phyloP scores from a whole-genome alignment of 2,888 invertebrate genomes.

The Drosophila neutralis region DNA sequence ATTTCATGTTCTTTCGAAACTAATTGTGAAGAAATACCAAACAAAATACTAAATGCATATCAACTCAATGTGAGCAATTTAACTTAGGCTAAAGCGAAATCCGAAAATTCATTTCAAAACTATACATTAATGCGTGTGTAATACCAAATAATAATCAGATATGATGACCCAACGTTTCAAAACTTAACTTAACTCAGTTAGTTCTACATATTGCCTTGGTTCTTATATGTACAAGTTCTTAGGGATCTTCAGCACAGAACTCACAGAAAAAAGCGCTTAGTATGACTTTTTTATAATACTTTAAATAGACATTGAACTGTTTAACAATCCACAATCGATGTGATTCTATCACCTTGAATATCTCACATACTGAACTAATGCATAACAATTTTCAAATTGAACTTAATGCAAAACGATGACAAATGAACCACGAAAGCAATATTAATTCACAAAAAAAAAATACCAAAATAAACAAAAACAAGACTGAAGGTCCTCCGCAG shows the following conservation, averaged over 20 bases:
- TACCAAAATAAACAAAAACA: slow-evolving; percentile 29
- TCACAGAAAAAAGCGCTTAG: slow-evolving; percentile 26
- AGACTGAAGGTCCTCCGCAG: slow-evolving; percentile 80
- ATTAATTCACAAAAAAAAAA: slow-evolving; percentile 41
- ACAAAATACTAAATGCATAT: slow-evolving; percentile 55
- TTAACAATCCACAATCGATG: slow-evolving; percentile 41
- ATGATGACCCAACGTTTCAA: slow-evolving; percentile 53
- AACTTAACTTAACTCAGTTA: slow-evolving; percentile 24
- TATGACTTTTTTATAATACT: slow-evolving; percentile 19
- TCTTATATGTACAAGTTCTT: slow-evolving; percentile 41
- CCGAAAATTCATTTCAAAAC: slow-evolving; percentile 6
- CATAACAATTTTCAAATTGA: slow-evolving; percentile 36
- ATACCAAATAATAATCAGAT: slow-evolving; percentile 23
- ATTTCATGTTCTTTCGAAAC: slow-evolving; percentile 62
- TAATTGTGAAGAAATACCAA: slow-evolving; percentile 46
- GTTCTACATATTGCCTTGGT: slow-evolving; percentile 41
- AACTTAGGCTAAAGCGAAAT: slow-evolving; percentile 55
- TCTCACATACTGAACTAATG: slow-evolving; percentile 22
- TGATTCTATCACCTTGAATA: slow-evolving; percentile 27
- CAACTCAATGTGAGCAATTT: slow-evolving; percentile 75
- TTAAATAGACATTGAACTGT: slow-evolving; percentile 47
- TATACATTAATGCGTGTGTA: slow-evolving; percentile 34
- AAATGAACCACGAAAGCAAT: slow-evolving; percentile 64
- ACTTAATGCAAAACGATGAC: slow-evolving; percentile 15
- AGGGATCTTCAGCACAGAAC: slow-evolving; percentile 66